Percentiles rank a stretch among this genome's conserved stretches.
Conservation (phyloP, 2,888 invertebrate species). For the Tanytarsus gracilentus region DNA sequence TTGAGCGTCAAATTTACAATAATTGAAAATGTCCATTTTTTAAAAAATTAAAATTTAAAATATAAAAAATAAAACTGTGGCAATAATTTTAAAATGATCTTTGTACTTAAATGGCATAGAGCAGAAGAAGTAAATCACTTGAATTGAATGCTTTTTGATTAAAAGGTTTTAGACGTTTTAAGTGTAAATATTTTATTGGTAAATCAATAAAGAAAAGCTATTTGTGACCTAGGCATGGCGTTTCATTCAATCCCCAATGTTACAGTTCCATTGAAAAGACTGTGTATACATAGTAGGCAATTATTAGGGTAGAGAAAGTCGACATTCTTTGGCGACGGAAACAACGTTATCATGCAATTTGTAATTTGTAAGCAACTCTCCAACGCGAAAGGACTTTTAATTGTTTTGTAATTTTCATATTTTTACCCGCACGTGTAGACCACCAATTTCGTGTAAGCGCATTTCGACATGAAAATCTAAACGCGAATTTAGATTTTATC, state of each 20-base stretch:
- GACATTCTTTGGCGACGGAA: conserved; percentile 2
- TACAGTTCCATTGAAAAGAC: no score
- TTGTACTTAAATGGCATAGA: neutral
- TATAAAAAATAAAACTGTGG: conserved; percentile 2
- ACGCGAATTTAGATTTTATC: conserved; percentile 25
- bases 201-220: conserved; percentile 22
- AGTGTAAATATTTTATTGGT: conserved; percentile 21
- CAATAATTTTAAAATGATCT: conserved; percentile 19
- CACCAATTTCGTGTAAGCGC: conserved; percentile 4
- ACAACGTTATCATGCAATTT: conserved; percentile 19
- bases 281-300: no score
- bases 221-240: conserved; percentile 9
- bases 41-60: neutral
- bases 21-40: neutral
- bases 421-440: neutral
- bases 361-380: conserved; percentile 16
- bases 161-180: conserved; percentile 15
- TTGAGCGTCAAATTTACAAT: neutral
- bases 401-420: conserved; percentile 28
- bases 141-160: neutral
- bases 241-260: neutral
- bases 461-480: conserved; percentile 25
- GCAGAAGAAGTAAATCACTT: neutral
- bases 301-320: neutral
- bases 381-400: conserved; percentile 21